These are phyloP conservation scores for Mesocentrotus franciscanus DNA, from an alignment of 53 echinoderm and acorn worm genomes.

Conservation along the genomic window DNA sequence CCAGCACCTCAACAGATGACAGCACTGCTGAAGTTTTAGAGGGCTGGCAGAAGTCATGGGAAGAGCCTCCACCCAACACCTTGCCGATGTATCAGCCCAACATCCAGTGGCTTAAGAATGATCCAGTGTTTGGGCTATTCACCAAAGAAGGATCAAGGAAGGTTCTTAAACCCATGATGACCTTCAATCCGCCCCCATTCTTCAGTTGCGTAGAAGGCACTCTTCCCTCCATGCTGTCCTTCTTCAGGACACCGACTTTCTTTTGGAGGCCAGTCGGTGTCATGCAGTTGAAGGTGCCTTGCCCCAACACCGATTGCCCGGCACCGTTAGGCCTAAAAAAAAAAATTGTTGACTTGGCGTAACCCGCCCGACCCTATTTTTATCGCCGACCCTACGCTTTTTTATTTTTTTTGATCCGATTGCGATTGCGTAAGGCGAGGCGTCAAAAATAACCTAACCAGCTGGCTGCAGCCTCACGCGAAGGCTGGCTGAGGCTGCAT, in stretches of 20 bases:
- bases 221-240: slow-evolving; percentile 66
- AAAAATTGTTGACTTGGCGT: too few species aligned
- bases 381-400: too few species aligned
- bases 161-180: slow-evolving; percentile 69
- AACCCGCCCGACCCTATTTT: too few species aligned
- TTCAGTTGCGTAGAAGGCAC: slow-evolving; percentile 24
- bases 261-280: slow-evolving; percentile 78
- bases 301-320: slow-evolving; percentile 67
- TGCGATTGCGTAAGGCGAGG: too few species aligned
- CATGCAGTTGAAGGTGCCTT: slow-evolving; percentile 59
- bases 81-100: slow-evolving; percentile 64
- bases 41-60: slow-evolving; percentile 78
- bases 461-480: too few species aligned
- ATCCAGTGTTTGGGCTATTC: slow-evolving; percentile 69
- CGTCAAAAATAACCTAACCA: too few species aligned
- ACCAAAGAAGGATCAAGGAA: neutral
- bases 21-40: neutral
- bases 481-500: too few species aligned
- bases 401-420: too few species aligned
- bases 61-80: slow-evolving; percentile 64
- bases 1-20: neutral
- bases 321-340: too few species aligned
- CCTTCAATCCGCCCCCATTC: slow-evolving; percentile 71
- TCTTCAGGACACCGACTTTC: slow-evolving; percentile 73
- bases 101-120: slow-evolving; percentile 71